Percentiles rank a stretch among this genome's conserved stretches.
Evolutionary conservation across 2,888 invertebrate species (phyloP).

Genomic region (Cancer borealis): DNA sequence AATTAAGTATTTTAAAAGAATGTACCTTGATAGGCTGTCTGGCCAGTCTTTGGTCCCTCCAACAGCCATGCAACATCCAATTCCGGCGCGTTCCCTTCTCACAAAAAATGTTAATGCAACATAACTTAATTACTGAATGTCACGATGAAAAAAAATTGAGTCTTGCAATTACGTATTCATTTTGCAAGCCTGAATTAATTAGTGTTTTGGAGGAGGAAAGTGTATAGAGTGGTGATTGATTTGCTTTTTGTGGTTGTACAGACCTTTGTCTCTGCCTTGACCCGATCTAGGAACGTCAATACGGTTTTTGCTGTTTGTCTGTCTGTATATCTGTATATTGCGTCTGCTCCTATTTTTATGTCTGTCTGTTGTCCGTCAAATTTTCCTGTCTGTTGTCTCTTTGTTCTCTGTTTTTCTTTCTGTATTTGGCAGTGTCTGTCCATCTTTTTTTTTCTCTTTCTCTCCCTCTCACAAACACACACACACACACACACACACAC

Average conservation of each 20-base stretch:
- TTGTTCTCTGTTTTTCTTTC: neutral
- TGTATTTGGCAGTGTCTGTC: neutral
- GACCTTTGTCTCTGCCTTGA: neutral
- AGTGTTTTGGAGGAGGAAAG: neutral
- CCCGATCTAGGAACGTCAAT: neutral
- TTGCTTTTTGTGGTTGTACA: neutral
- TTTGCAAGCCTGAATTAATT: neutral
- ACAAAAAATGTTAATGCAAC: neutral
- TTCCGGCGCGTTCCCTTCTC: neutral
- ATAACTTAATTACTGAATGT: neutral
- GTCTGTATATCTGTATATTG: neutral
- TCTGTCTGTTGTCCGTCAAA: neutral
- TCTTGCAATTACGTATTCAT: neutral
- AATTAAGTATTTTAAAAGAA: too few species aligned
- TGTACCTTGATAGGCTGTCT: neutral
- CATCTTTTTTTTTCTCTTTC: neutral
- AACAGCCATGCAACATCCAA: too few species aligned
- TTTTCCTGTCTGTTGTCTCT: neutral
- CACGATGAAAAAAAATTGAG: neutral
- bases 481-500: neutral
- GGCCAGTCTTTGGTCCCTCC: too few species aligned
- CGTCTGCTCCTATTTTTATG: neutral
- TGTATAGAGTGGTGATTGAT: neutral
- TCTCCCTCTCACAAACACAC: neutral
- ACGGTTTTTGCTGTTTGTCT: neutral